Evolutionary conservation across 2,888 invertebrate species (phyloP).

Genomic region (Galerucella pusilla): DNA sequence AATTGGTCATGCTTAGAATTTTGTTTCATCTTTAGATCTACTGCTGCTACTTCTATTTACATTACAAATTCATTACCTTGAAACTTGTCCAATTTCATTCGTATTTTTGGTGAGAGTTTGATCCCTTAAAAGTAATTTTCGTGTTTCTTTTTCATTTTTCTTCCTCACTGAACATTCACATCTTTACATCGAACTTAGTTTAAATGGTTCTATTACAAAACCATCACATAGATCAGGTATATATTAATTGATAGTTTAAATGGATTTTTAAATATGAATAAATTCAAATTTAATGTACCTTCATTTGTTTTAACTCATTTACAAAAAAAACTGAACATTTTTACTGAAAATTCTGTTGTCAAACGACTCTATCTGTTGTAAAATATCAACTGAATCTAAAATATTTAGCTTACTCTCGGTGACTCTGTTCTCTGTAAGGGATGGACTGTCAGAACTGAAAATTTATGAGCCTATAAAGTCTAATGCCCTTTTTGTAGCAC

Average conservation of each 20-base stretch:
- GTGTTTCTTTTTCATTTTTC: not conserved
- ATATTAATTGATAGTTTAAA: not conserved
- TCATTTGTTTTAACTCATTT: not conserved
- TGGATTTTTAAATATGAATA: slow-evolving; percentile 1
- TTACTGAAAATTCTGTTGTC: not conserved
- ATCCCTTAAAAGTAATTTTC: not conserved
- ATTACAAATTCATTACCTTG: no score
- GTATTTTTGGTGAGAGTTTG: not conserved
- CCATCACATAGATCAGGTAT: not conserved
- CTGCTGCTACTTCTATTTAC: no score
- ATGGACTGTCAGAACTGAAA: slow-evolving; percentile 66
- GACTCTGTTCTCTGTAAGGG: slow-evolving; percentile 30
- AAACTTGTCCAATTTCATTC: not conserved
- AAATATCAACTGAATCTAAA: slow-evolving; percentile 58
- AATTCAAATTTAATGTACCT: slow-evolving; percentile 2
- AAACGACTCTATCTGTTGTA: slow-evolving; percentile 4
- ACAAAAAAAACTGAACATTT: not conserved
- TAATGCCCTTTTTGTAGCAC: slow-evolving; percentile 56
- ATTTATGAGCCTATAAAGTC: slow-evolving; percentile 66
- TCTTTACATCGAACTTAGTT: not conserved
- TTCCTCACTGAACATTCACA: slow-evolving; percentile 2
- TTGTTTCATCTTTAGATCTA: no score
- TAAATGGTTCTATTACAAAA: not conserved
- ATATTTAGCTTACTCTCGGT: slow-evolving; percentile 47
- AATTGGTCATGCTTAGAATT: no score